phyloP scores from a whole-genome alignment of 2,888 invertebrate genomes.

The Conomelus anceps region DNA sequence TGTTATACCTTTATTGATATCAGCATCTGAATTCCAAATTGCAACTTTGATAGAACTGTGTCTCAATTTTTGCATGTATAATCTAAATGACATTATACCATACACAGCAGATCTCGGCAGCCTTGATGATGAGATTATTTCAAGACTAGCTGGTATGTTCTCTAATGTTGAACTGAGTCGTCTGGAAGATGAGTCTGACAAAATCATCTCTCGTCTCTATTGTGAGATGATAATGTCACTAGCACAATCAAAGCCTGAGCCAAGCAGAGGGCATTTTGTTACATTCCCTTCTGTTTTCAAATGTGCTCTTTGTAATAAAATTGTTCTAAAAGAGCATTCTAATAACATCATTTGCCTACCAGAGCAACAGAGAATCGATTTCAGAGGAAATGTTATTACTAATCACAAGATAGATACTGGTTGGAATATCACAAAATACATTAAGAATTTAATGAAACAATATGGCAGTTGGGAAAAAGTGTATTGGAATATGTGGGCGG shows the following conservation, averaged over 20 bases:
- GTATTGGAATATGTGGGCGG: constrained; percentile 2
- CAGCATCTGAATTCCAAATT: constrained; percentile 91
- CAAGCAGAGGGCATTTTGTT: constrained; percentile 70
- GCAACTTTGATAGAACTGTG: constrained; percentile 81
- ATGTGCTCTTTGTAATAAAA: constrained; percentile 60
- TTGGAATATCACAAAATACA: not conserved
- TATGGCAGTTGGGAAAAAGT: not conserved
- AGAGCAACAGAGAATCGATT: constrained; percentile 62
- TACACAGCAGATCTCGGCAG: constrained; percentile 81
- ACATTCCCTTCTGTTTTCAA: constrained; percentile 70
- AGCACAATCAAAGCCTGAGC: constrained; percentile 67
- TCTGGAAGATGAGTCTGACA: constrained; percentile 80
- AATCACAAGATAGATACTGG: constrained; percentile 45
- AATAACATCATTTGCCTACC: constrained; percentile 66
- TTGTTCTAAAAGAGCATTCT: constrained; percentile 62
- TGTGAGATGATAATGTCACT: constrained; percentile 74
- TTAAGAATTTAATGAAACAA: not conserved
- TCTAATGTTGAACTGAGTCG: constrained; percentile 80
- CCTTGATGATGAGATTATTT: constrained; percentile 65
- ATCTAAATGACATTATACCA: constrained; percentile 79
- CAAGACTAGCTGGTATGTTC: constrained; percentile 75
- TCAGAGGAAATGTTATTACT: constrained; percentile 63
- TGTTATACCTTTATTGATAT: constrained; percentile 87
- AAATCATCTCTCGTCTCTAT: constrained; percentile 76
- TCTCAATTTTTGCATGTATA: constrained; percentile 74